Percentiles rank a stretch among this genome's conserved stretches.
Evolutionary conservation across 1,140 invertebrate genomes (phyloP).

Genomic region (Phymastichus coffea): DNA sequence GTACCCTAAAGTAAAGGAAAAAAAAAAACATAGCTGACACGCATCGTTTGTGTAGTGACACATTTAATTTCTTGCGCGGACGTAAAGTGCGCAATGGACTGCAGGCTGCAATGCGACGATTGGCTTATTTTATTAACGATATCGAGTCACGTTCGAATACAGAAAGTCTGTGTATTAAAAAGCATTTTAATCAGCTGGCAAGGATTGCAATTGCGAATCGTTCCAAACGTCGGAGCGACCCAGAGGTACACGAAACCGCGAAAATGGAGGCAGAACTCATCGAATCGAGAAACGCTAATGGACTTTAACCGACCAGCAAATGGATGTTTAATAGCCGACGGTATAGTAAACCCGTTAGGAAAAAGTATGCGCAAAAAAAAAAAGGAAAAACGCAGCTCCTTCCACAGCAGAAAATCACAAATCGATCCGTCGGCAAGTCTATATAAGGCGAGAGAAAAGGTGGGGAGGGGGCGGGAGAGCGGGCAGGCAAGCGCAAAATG

Average conservation of each 20-base stretch:
- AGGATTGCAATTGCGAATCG: too few species aligned
- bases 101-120: not conserved
- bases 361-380: not conserved
- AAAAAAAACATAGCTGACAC: not conserved
- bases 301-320: constrained; percentile 1
- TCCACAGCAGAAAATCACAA: not conserved
- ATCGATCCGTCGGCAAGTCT: constrained; percentile 1
- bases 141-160: too few species aligned
- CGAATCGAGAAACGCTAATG: too few species aligned
- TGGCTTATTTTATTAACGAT: too few species aligned
- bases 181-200: too few species aligned
- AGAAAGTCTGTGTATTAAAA: too few species aligned
- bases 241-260: too few species aligned
- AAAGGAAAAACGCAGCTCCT: not conserved
- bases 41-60: not conserved
- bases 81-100: not conserved
- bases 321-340: constrained; percentile 13
- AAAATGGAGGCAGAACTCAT: too few species aligned
- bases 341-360: not conserved
- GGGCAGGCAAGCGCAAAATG: not conserved
- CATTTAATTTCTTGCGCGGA: not conserved
- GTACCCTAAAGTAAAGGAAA: too few species aligned
- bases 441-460: too few species aligned
- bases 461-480: not conserved
- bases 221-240: too few species aligned